phyloP scores from a whole-genome alignment of 2,888 invertebrate genomes.

The Pocota personata region DNA sequence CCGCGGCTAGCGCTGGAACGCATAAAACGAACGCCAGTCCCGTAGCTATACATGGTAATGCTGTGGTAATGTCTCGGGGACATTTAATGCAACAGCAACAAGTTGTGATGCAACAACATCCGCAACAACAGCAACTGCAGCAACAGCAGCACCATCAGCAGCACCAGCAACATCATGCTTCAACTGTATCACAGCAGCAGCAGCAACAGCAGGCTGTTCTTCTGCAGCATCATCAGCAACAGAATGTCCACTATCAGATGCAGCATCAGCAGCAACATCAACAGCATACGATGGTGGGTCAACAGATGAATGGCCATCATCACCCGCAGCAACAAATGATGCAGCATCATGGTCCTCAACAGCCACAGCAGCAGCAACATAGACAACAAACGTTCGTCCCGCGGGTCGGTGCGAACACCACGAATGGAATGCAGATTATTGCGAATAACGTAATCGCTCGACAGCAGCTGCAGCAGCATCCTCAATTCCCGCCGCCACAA shows the following conservation, averaged over 20 bases:
- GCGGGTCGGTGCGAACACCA: constrained; percentile 78
- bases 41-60: constrained; percentile 76
- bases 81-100: constrained; percentile 74
- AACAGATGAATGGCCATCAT: constrained; percentile 63
- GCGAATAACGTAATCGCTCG: constrained; percentile 74
- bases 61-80: constrained; percentile 74
- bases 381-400: constrained; percentile 76
- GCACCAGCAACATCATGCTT: constrained; percentile 72
- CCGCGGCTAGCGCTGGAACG: constrained; percentile 83
- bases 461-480: constrained; percentile 74
- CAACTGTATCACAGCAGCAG: constrained; percentile 43
- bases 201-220: constrained; percentile 74
- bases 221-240: constrained; percentile 61
- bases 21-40: constrained; percentile 79
- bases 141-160: constrained; percentile 75
- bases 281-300: constrained; percentile 56
- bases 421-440: constrained; percentile 76
- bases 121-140: constrained; percentile 53
- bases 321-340: constrained; percentile 50
- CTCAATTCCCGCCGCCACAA: constrained; percentile 67
- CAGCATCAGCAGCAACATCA: constrained; percentile 55
- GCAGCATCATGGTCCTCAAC: constrained; percentile 53
- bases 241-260: constrained; percentile 58
- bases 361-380: constrained; percentile 50
- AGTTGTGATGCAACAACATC: constrained; percentile 67